Base-by-base conservation (phyloP, 2,113 vertebrate genomes). In the Rafetus swinhoei region DNA sequence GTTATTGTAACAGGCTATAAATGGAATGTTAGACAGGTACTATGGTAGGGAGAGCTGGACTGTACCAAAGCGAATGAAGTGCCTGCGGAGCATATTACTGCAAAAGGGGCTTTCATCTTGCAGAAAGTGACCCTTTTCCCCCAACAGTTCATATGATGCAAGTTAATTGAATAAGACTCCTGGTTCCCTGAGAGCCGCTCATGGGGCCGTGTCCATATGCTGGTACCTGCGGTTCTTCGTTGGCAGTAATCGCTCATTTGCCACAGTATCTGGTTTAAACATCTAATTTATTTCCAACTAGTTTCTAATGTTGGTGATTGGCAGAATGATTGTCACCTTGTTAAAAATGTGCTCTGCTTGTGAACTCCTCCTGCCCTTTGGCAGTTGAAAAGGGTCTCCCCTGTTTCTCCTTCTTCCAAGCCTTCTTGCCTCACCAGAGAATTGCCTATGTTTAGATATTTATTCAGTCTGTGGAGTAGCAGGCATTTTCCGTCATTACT, bases 361-460 rank as follows among this genome's bases (percentile, higher is more conserved):
- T 85, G 92, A 94, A 89, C 76, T 85, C n/a, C 81, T 81, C 29
- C 81, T 88, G 81, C 56, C 86, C 94, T 60, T 60, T n/a, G 10
- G 35, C 22, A 5, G 55, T 86, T 82, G 45, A 25, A 45, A 85
- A 74, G 25, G 19, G 84, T 96, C 21, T 45, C 39, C 24, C 24
- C 8, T 9, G 25, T 76, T 76, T 5, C 22, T 12, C 32, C 65
- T 16, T 69, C 62, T 69, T 69, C 8, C 32, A 35, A 35, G 74
- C 60, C 85, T 86, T 92, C 45, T 62, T 90, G 29, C 18, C 22
- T 9, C 21, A 24, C 21, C 22, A 76, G 14, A 76, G 53, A 24
- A 76, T 19, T 45, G 72, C 39, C 74, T 45, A 5, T 50, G 39
- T 76, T 76, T 12, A 77, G 39, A 50, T 77, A 6, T 50, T 77